Conservation (phyloP, 2,888 invertebrate genomes). For the Andrena haemorrhoa region DNA sequence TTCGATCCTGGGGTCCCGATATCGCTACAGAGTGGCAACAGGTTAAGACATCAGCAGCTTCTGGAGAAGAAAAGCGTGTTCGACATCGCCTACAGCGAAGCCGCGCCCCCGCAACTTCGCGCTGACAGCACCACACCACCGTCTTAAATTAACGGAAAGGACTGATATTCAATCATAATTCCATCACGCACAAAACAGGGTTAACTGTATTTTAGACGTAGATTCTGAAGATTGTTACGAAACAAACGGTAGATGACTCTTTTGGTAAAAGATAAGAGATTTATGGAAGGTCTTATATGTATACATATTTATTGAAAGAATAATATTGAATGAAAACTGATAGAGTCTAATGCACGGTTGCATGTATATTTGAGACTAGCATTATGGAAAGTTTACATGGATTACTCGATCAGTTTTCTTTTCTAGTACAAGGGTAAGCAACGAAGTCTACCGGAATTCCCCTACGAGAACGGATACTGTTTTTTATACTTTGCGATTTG, state of each 20-base stretch:
- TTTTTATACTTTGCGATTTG: constrained; percentile 1
- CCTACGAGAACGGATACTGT: neutral
- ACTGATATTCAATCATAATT: constrained; percentile 6
- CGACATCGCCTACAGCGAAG: constrained; percentile 96
- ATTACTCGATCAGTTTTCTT: neutral
- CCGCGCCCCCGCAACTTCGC: constrained; percentile 93
- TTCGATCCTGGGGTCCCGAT: constrained; percentile 92
- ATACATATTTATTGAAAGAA: constrained; percentile 12
- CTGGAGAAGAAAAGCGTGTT: constrained; percentile 96
- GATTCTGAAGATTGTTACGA: constrained; percentile 1
- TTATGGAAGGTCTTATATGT: neutral
- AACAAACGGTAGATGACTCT: neutral
- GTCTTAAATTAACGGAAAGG: constrained; percentile 57
- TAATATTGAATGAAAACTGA: neutral
- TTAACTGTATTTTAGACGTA: constrained; percentile 35
- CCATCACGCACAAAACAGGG: constrained; percentile 39
- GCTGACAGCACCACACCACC: constrained; percentile 93
- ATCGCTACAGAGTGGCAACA: constrained; percentile 83
- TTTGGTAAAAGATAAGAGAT: neutral
- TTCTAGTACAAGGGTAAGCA: neutral
- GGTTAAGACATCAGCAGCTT: constrained; percentile 85
- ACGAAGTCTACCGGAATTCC: neutral
- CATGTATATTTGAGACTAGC: neutral
- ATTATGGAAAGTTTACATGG: neutral
- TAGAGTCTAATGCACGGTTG: neutral